Conservation (phyloP, 2,888 invertebrate genomes). For the Xestobium rufovillosum region DNA sequence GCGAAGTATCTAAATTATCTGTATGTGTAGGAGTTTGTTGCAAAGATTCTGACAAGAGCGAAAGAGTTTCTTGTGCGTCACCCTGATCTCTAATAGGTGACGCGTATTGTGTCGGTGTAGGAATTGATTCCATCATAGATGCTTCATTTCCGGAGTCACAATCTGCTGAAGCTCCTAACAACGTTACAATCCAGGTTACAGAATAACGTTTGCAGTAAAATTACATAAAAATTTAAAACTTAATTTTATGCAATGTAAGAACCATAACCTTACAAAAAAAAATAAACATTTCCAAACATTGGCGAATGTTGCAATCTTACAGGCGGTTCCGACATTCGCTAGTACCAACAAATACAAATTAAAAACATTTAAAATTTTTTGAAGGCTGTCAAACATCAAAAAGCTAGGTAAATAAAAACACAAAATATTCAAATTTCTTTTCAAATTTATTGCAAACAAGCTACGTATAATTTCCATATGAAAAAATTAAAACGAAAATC, state of each 20-base stretch:
- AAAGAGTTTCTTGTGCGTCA: conserved; percentile 27
- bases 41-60: conserved; percentile 25
- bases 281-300: too few species aligned
- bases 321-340: too few species aligned
- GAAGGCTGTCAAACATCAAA: too few species aligned
- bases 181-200: too few species aligned
- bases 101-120: conserved; percentile 31
- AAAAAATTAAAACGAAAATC: too few species aligned
- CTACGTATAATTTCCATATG: too few species aligned
- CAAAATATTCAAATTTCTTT: too few species aligned
- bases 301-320: too few species aligned
- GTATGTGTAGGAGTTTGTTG: conserved; percentile 28
- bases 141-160: conserved; percentile 41
- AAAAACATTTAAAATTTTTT: too few species aligned
- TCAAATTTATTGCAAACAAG: too few species aligned
- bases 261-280: conserved; percentile 9
- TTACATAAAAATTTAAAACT: too few species aligned
- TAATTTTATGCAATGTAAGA: conserved; percentile 7
- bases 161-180: conserved; percentile 33
- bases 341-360: too few species aligned
- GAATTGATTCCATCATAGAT: conserved; percentile 30
- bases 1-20: conserved; percentile 32
- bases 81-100: conserved; percentile 28
- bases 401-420: conserved; percentile 33
- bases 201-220: conserved; percentile 3